Base-by-base conservation (phyloP, 2,797 vertebrate species). In the Spatula versicolor region DNA sequence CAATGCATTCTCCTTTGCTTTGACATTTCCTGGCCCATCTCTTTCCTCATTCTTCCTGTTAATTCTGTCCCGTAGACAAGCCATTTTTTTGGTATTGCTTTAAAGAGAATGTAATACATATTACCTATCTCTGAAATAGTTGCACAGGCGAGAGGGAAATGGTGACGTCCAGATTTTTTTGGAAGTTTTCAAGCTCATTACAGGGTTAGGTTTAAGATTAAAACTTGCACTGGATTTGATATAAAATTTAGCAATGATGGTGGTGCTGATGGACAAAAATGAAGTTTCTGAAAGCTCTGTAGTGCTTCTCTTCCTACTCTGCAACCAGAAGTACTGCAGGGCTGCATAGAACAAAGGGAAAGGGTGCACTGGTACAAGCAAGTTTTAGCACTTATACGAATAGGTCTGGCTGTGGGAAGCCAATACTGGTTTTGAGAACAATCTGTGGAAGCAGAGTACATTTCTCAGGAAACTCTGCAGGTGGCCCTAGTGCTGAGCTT, bases 381-480 rank as follows among this genome's bases (percentile, higher is more conserved):
- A 25, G 45, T 78, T 73, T 66, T 86, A 83, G 66, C 22, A 25
- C 60, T 87, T 59, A 71, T 43, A 46, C 88, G 79, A 88, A 55
- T 78, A 86, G 52, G 63, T 59, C 23, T 87, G 68, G n/a, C 28
- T 79, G 73, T 31, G 71, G 46, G 35, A 93, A 90, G 43, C n/a
- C 11, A 41, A n/a, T 37, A 67, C 0, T 45, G 35, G 43, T 73
- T 93, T 95, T 72, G 62, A 73, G 91, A 93, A 81, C 46, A 56
- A 15, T 33, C 66, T 91, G 87, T 92, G 87, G 71, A 91, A 68
- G 54, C 33, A 59, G 39, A 3, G 13, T 22, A 63, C 18, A 18
- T 76, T 90, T 88, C 92, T 86, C 85, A 78, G 87, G 73, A 88
- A 93, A 74, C 73, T 95, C 83, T 95, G 87, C 92, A 95, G 89